These are phyloP conservation scores for Semotilus atromaculatus DNA, from an alignment of 2,797 vertebrate genomes.

Conservation along the genomic window DNA sequence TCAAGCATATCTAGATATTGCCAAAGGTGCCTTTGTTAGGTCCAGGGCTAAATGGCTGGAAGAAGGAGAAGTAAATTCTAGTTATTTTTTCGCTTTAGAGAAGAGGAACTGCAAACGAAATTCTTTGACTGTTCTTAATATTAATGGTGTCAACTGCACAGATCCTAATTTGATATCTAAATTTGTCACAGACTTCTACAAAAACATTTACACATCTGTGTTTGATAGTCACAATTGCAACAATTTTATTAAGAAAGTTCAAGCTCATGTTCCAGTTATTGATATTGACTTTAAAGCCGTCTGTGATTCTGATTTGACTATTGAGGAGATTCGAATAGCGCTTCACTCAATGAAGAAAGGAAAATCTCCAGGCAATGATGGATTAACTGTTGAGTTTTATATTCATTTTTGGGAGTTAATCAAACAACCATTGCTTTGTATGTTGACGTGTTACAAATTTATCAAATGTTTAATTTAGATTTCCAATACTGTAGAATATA, in stretches of 20 bases:
- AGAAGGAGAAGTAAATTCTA: not conserved
- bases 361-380: not conserved
- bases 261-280: not conserved
- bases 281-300: not conserved
- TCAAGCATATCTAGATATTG: not conserved
- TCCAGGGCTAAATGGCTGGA: not conserved
- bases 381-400: not conserved
- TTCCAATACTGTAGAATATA: too few relatives aligned
- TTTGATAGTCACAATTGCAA: not conserved
- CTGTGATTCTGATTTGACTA: not conserved
- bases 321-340: not conserved
- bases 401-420: not conserved
- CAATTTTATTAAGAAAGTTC: not conserved
- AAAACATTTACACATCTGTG: not conserved
- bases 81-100: not conserved
- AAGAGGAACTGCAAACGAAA: not conserved
- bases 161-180: constrained; percentile 4
- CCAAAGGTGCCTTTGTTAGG: not conserved
- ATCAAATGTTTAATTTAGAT: too few relatives aligned
- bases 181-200: not conserved
- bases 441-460: too few relatives aligned
- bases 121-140: not conserved
- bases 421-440: not conserved
- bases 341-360: not conserved
- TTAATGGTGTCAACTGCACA: not conserved